phyloP scores from a whole-genome alignment of 2,888 invertebrate genomes.

The Apotomis betuletana region DNA sequence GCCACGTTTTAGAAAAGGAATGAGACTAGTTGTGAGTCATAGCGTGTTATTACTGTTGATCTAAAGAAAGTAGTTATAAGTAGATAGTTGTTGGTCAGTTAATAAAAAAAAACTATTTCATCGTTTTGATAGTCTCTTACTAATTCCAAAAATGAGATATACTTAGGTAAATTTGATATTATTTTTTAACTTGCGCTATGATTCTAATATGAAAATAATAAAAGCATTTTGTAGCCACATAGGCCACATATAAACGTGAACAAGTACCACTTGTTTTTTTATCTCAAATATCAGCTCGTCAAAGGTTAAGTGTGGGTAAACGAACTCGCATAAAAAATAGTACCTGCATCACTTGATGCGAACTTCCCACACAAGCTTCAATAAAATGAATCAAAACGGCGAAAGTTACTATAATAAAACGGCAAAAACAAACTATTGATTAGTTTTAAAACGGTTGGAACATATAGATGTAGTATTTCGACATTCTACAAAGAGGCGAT shows the following conservation, averaged over 20 bases:
- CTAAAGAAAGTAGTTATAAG: conserved; percentile 9
- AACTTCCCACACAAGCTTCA: background rate
- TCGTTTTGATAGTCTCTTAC: too few relatives aligned
- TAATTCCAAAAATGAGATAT: too few relatives aligned
- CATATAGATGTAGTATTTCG: background rate
- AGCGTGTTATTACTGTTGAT: conserved; percentile 1
- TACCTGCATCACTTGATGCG: conserved; percentile 6
- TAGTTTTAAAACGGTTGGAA: too few relatives aligned
- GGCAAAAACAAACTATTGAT: too few relatives aligned
- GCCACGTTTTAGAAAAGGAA: conserved; percentile 18
- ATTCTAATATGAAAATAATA: too few relatives aligned
- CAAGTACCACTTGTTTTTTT: background rate
- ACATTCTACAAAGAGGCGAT: background rate
- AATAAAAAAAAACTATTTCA: background rate
- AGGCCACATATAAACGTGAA: background rate
- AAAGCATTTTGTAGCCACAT: background rate
- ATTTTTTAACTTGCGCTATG: too few relatives aligned
- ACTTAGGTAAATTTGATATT: too few relatives aligned
- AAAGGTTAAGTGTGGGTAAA: conserved; percentile 20
- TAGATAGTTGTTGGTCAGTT: background rate
- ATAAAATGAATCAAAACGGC: background rate
- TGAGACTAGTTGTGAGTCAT: conserved; percentile 9
- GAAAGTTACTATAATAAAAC: background rate
- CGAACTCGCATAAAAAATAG: conserved; percentile 11
- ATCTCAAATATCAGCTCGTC: background rate